Conservation (phyloP, 2,888 invertebrate genomes). For the Lepeophtheirus nordmannii region DNA sequence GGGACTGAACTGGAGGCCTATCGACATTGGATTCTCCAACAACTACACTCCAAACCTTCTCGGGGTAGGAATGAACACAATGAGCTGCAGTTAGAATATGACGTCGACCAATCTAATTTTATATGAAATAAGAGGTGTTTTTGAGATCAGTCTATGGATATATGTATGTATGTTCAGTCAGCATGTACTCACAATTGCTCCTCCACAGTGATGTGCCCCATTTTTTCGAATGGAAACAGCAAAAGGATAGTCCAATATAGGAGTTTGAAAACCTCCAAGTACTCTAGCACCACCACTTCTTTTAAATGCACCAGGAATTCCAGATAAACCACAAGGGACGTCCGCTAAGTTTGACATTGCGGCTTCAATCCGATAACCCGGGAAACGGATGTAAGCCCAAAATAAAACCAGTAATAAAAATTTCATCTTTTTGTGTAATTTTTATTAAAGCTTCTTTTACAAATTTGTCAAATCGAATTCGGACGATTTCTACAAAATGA, state of each 20-base stretch:
- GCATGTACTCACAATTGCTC: conserved; percentile 6
- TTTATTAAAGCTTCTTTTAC: conserved; percentile 1
- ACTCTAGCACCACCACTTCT: conserved; percentile 12
- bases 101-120: background rate
- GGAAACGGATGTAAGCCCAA: background rate
- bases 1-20: background rate
- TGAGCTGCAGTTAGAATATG: conserved; percentile 19
- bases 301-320: background rate
- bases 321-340: conserved; percentile 14
- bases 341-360: conserved; percentile 15
- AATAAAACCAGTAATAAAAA: conserved; percentile 7
- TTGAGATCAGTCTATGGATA: background rate
- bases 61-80: conserved; percentile 10
- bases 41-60: background rate
- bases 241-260: conserved; percentile 13
- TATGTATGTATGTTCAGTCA: background rate
- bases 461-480: background rate
- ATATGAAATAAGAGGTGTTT: background rate
- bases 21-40: conserved; percentile 11
- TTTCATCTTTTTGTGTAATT: background rate
- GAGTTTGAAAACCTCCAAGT: conserved; percentile 3
- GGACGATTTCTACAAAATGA: background rate
- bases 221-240: conserved; percentile 16
- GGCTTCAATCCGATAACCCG: background rate
- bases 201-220: conserved; percentile 18